Conservation (phyloP, 1,140 invertebrate species). For the Cherax quadricarinatus region DNA sequence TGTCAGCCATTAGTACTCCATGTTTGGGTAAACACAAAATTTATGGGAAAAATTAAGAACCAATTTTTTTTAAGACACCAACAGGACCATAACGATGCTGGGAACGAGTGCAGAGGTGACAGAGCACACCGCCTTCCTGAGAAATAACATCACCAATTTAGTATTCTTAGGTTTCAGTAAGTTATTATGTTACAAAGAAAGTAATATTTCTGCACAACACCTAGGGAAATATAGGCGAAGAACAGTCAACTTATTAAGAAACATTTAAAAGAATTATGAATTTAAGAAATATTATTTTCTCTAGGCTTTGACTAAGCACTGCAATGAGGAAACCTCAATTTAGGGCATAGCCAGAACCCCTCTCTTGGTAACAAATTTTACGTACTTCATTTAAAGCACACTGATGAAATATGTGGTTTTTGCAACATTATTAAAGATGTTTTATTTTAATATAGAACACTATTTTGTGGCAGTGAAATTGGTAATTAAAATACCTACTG, state of each 20-base stretch:
- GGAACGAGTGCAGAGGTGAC: slow-evolving; percentile 17
- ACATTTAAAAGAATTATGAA: slow-evolving; percentile 12
- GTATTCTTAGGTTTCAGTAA: slow-evolving; percentile 35
- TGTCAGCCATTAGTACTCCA: slow-evolving; percentile 21
- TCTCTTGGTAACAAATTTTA: slow-evolving; percentile 51
- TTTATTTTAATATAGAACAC: too few relatives aligned
- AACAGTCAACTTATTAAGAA: slow-evolving; percentile 12
- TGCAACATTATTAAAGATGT: not conserved
- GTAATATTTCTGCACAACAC: slow-evolving; percentile 65
- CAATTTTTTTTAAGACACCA: slow-evolving; percentile 2
- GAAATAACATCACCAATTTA: not conserved
- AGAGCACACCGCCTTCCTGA: slow-evolving; percentile 3
- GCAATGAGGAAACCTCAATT: not conserved
- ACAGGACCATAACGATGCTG: not conserved
- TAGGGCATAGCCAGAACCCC: slow-evolving; percentile 18
- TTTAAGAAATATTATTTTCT: slow-evolving; percentile 65
- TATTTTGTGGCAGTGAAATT: not conserved
- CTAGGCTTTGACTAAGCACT: slow-evolving; percentile 16
- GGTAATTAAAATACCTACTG: not conserved
- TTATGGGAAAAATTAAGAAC: slow-evolving; percentile 24
- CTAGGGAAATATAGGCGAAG: slow-evolving; percentile 18
- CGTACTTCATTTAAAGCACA: not conserved
- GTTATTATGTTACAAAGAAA: slow-evolving; percentile 68
- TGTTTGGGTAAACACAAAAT: slow-evolving; percentile 56
- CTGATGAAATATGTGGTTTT: not conserved